Evolutionary conservation across 30 jellyfish, hydroid and myxozoan genomes (phyloP).

Genomic region (Aurelia sp.): DNA sequence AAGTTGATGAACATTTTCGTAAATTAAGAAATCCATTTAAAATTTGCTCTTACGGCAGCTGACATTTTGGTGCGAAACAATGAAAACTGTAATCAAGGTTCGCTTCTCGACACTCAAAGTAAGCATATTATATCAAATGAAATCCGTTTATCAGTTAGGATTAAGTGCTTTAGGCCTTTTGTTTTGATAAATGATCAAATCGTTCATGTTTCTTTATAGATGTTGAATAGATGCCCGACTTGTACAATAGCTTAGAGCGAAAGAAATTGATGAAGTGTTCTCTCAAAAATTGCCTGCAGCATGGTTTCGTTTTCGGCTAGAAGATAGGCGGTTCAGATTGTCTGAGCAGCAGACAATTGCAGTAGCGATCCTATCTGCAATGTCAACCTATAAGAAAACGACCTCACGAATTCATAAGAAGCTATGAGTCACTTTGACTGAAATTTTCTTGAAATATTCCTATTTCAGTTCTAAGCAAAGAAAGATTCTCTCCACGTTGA

Average conservation of each 20-base stretch:
- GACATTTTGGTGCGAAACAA: not conserved
- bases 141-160: conserved; percentile 57
- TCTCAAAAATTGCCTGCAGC: no score
- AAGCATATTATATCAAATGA: conserved; percentile 13
- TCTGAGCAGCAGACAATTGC: not conserved
- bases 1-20: not conserved
- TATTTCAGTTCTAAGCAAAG: no score
- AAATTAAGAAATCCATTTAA: not conserved
- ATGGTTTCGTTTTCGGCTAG: no score
- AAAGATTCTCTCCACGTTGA: no score
- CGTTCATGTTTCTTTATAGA: not conserved
- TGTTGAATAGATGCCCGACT: not conserved
- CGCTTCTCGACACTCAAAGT: conserved; percentile 44
- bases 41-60: not conserved
- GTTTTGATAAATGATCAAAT: not conserved
- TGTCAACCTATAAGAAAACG: no score
- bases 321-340: no score
- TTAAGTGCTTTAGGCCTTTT: conserved; percentile 16
- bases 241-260: not conserved
- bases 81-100: conserved; percentile 30
- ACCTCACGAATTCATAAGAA: no score
- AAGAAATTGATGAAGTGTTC: no score
- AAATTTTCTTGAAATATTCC: no score
- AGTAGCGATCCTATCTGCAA: no score
- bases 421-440: no score